Base-by-base conservation (phyloP, 1,140 invertebrate genomes). In the Plectrocnemia conspersa region DNA sequence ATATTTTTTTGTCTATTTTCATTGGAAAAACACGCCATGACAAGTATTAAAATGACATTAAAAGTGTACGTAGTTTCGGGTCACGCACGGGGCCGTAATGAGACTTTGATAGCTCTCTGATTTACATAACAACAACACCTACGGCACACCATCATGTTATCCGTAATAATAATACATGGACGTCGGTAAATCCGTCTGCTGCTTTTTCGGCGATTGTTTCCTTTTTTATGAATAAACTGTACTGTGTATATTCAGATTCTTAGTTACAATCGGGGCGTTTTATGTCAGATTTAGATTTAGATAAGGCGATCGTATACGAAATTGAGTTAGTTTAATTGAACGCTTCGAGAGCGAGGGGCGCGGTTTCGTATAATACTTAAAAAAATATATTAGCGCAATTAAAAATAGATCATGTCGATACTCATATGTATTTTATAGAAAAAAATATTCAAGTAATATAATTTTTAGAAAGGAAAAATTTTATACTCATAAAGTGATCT, bases 51-150 rank as follows among this genome's bases (percentile, higher is more conserved):
- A 50, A 50, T 21, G 33, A 38, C n/a, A 38, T 38, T 50, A 38
- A 50, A 50, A 50, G 25, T 29, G 18, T 19, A 16, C 2, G 27
- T 15, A 32, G 18, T 50, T 50, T 50, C 29, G 47, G 47, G 47
- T 25, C 47, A 50, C 47, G 47, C 47, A 50, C 47, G 44, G 32
- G 21, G 22, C 33, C 40, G 33, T 57, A 52, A 57, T 57, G 55
- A 57, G 55, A 57, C 18, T 57, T 57, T 52, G 50, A 57, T 57
- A 57, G 55, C 55, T n/a, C 21, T 21, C 21, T 40, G 47, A 57
- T 57, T 57, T 57, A 52, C 55, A 57, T 57, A 57, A 57, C 55
- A n/a, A n/a, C n/a, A 56, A 42, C 54, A 56, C 38, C 54, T 33
- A 48, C 47, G 6, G 22, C 22, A 23, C n/a, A n/a, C n/a, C n/a